Base-by-base conservation (phyloP, 2,113 vertebrate species). In the Xenopus laevis region DNA sequence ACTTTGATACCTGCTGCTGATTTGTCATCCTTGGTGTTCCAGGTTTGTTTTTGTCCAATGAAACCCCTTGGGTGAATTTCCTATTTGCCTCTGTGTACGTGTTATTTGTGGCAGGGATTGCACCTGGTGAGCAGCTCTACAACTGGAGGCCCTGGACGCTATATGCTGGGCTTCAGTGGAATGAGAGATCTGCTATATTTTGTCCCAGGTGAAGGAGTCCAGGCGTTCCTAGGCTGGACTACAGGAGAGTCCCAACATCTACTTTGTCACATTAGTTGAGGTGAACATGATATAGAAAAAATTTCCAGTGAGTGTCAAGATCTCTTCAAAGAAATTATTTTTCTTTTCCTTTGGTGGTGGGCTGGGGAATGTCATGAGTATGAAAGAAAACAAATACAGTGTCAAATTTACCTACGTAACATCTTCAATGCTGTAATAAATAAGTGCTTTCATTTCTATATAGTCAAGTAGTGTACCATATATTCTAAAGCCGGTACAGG, bases 171-270 rank as follows among this genome's bases (percentile, higher is more conserved):
- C 91, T 91, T 92, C 90, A 89, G 86, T 95, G 94, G 95, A 93
- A 94, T 94, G 86, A 92, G 89, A 93, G 89, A 94, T 91, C 93
- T 94, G 92, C 93, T 96, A 93, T 92, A 95, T 96, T 94, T 91
- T 92, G 86, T 87, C 91, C 84, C 89, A 90, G 88, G 93, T 93
- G 94, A 95, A 93, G 92, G 92, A 95, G 93, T 95, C 94, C 91
- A 80, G 92, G 92, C 88, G 94, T 94, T 95, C 93, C 96, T 95
- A 95, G 92, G 93, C 92, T 96, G 95, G 94, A 94, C 93, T 95
- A 92, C 93, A 91, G 95, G 93, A 97, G 96, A 92, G 93, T 95
- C 95, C 92, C 86, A 93, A 90, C 91, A 90, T 92, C 93, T 86
- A 88, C 82, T 88, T 87, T 92, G 87, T 88, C 88, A 81, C 84